Evolutionary conservation across 2,797 vertebrate species (phyloP).

Genomic region (Channallabes apus): DNA sequence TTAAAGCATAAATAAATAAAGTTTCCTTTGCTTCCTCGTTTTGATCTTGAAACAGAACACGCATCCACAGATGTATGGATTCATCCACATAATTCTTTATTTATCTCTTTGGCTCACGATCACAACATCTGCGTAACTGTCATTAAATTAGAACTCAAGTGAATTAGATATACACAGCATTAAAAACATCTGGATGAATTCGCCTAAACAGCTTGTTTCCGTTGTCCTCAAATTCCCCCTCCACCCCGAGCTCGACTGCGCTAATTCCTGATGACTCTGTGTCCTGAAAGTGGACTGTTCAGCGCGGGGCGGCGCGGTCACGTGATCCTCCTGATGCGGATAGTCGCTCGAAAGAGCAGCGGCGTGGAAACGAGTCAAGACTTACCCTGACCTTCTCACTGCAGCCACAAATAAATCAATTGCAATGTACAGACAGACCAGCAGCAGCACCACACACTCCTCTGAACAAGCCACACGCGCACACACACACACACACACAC

Average conservation of each 20-base stretch:
- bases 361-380: constrained; percentile 24
- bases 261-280: not conserved
- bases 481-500: too few relatives aligned
- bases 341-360: not conserved
- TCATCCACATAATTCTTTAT: not conserved
- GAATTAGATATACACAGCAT: not conserved
- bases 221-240: not conserved
- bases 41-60: not conserved
- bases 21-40: not conserved
- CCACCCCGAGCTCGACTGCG: too few relatives aligned
- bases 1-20: too few relatives aligned
- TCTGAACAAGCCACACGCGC: not conserved
- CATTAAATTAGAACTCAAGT: not conserved
- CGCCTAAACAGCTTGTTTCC: not conserved
- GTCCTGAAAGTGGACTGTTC: not conserved
- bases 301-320: not conserved
- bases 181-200: not conserved
- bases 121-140: not conserved
- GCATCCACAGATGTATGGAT: not conserved
- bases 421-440: not conserved
- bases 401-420: constrained; percentile 23
- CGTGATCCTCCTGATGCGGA: not conserved
- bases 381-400: constrained; percentile 27
- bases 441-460: constrained; percentile 25
- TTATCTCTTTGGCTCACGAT: not conserved